phyloP scores from a whole-genome alignment of 2,888 invertebrate genomes.

The Amphipyra berbera region DNA sequence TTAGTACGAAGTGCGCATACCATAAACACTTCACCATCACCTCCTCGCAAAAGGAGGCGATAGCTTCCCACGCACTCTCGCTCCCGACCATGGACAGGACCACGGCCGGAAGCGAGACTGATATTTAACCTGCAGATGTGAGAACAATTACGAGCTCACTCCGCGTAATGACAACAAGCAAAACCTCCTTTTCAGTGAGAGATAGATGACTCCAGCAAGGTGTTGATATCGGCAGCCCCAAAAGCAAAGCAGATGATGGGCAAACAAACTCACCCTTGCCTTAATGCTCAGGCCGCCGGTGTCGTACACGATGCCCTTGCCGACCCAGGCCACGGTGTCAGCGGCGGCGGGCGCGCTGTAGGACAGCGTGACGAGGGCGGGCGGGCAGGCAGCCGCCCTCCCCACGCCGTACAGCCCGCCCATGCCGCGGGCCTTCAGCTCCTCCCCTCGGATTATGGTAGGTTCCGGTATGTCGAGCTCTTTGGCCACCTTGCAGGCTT shows the following conservation, averaged over 20 bases:
- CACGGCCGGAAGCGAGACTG: too few species aligned
- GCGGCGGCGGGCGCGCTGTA: constrained; percentile 90
- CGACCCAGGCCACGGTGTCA: constrained; percentile 95
- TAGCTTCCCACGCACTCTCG: too few species aligned
- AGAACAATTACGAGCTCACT: too few species aligned
- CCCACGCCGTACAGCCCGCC: constrained; percentile 97
- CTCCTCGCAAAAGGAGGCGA: too few species aligned
- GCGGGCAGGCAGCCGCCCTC: constrained; percentile 85
- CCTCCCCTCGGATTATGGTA: constrained; percentile 94
- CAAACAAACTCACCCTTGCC: constrained; percentile 91
- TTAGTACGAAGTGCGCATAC: too few species aligned
- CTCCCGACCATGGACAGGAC: too few species aligned
- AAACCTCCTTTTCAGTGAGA: too few species aligned
- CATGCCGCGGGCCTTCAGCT: constrained; percentile 93
- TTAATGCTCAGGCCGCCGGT: constrained; percentile 98
- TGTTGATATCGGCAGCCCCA: too few species aligned
- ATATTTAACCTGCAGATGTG: too few species aligned
- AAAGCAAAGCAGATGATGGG: constrained; percentile 2
- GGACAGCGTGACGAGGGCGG: constrained; percentile 91
- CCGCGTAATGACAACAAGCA: too few species aligned
- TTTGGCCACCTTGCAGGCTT: constrained; percentile 91
- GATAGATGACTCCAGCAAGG: too few species aligned
- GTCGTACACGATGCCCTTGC: constrained; percentile 98
- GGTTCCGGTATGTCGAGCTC: constrained; percentile 91
- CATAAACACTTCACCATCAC: too few species aligned